These are phyloP conservation scores for Lucilia cuprina DNA, from an alignment of 1,140 invertebrate species.

Conservation along the genomic window DNA sequence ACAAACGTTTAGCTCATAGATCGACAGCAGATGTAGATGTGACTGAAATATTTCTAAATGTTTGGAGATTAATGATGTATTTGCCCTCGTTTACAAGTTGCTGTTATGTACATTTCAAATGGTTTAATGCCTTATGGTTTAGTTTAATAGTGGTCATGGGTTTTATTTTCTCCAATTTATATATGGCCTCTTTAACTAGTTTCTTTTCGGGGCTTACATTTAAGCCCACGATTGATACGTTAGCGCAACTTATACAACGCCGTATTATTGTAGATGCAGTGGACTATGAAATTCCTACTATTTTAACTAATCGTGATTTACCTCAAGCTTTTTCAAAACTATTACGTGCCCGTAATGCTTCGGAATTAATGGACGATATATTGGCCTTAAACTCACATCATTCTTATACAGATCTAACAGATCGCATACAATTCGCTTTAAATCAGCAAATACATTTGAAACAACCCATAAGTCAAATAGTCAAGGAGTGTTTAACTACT, in stretches of 20 bases:
- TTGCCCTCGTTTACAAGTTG: neutral
- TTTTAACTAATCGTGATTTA: constrained; percentile 29
- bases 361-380: constrained; percentile 18
- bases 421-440: constrained; percentile 26
- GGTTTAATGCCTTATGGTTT: constrained; percentile 19
- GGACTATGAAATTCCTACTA: constrained; percentile 34
- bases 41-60: neutral
- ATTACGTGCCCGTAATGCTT: neutral
- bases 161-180: constrained; percentile 40
- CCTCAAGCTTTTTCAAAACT: constrained; percentile 3
- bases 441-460: constrained; percentile 27
- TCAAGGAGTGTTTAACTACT: constrained; percentile 36
- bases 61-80: constrained; percentile 35
- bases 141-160: constrained; percentile 1
- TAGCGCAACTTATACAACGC: neutral
- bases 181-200: constrained; percentile 37
- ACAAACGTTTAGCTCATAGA: neutral
- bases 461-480: neutral
- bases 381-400: neutral
- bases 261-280: constrained; percentile 26
- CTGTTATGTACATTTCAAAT: neutral
- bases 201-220: constrained; percentile 32
- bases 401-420: constrained; percentile 17
- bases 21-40: neutral
- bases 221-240: constrained; percentile 12